Percentiles rank a stretch among this genome's conserved stretches.
Evolutionary conservation across 2,797 vertebrate species (phyloP).

Genomic region (Platyrinchus mystaceus): DNA sequence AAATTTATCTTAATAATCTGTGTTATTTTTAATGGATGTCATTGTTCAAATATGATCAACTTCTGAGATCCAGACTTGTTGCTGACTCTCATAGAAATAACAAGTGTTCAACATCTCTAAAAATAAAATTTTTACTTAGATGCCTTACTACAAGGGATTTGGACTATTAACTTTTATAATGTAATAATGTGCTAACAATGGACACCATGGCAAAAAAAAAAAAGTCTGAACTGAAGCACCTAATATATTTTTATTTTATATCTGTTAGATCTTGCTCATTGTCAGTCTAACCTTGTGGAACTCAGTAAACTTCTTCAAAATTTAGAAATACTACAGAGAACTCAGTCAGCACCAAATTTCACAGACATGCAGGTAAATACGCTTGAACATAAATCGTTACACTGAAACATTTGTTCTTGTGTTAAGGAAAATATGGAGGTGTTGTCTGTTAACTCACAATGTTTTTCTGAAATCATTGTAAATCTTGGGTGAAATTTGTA

Average conservation of each 20-base stretch:
- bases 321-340: slow-evolving; percentile 97
- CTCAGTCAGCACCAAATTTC: slow-evolving; percentile 97
- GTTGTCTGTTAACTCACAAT: neutral
- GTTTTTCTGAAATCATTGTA: neutral
- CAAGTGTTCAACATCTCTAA: neutral
- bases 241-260: slow-evolving; percentile 42
- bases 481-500: neutral
- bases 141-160: neutral
- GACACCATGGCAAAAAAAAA: neutral
- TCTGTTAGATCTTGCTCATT: slow-evolving; percentile 90
- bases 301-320: slow-evolving; percentile 95
- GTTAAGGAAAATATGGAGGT: neutral
- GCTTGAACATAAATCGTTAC: neutral
- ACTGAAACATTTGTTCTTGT: neutral
- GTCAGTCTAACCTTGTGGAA: slow-evolving; percentile 95
- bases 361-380: slow-evolving; percentile 95
- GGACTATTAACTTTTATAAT: neutral
- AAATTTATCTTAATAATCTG: neutral
- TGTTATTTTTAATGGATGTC: neutral
- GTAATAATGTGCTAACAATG: neutral
- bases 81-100: neutral
- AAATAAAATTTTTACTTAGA: neutral
- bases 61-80: neutral
- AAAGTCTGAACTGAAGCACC: neutral
- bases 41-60: neutral